Evolutionary conservation across 2,113 vertebrate species (phyloP), one percentile per base, ranked within the genome.

Genomic region (Catharus fuscescens): DNA sequence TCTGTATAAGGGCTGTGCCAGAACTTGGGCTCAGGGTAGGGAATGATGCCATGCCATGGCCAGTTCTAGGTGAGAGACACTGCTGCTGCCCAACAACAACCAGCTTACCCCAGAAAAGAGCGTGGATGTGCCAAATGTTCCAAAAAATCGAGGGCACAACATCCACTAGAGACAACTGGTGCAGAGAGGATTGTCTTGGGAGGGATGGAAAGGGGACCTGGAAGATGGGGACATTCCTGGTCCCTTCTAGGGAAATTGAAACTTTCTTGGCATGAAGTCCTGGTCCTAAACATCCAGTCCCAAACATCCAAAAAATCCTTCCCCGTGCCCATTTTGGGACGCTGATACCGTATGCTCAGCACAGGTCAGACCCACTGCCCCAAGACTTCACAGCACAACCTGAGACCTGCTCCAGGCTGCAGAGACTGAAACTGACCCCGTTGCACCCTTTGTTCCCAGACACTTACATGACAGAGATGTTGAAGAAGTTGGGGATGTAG

Each of bases 401-500:
- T 40, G 60, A 12, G n/a, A 81, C 26, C 29, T 69, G 32, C 47
- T 92, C 24, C 32, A 56, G 26, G 34, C 34, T 85, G 34, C 1
- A 5, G 25, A 48, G n/a, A 84, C 44, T 64, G 52, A 89, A 59
- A 20, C 24, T 81, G 6, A 0, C 32, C 26, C 29, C 3, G 1
- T 2, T 42, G 26, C 26, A 28, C 28, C 24, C 23, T 66, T 53
- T 26, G n/a, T 32, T 52, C 24, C 44, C 5, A 9, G 80, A 78
- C 64, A 98, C 99, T 99, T 98, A 99, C 99, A 98, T 98, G 70
- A 99, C 98, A 1, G 99, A 98, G 96, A 99, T 98, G 88, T 99
- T 99, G 95, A 99, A 99, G 56, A 90, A 96, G 8, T 99, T 99
- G 90, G 99, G 99, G 96, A 99, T 98, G 98, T 98, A 99, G 13